A percentile compares a stretch with the other conserved stretches of the same genome.
phyloP scores from a whole-genome alignment of 1,140 invertebrate species.

The Nymphalis io region DNA sequence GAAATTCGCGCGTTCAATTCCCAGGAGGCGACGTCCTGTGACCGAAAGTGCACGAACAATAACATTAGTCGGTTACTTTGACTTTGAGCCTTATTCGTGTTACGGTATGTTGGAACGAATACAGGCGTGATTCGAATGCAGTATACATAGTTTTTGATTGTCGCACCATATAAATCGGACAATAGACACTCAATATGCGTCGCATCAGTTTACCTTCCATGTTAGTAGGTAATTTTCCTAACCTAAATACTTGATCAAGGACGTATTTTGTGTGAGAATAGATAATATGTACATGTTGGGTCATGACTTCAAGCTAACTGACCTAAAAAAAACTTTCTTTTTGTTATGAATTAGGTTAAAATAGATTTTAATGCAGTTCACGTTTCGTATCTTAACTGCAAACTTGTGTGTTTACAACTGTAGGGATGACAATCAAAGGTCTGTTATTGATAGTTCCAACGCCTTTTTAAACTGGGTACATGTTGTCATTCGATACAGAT shows the following conservation, averaged over 20 bases:
- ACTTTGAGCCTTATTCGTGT: slow-evolving; percentile 61
- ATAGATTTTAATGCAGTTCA: neutral
- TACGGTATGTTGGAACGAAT: slow-evolving; percentile 78
- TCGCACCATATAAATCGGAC: slow-evolving; percentile 61
- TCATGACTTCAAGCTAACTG: slow-evolving; percentile 1
- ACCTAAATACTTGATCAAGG: slow-evolving; percentile 73
- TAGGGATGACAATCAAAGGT: neutral
- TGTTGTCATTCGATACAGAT: too few species aligned
- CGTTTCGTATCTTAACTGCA: neutral
- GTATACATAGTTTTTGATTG: slow-evolving; percentile 57
- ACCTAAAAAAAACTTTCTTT: slow-evolving; percentile 3
- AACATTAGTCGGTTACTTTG: slow-evolving; percentile 53
- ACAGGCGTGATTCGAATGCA: slow-evolving; percentile 70
- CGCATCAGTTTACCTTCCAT: slow-evolving; percentile 50
- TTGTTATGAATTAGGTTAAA: slow-evolving; percentile 7
- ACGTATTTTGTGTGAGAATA: slow-evolving; percentile 51
- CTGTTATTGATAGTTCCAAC: too few species aligned
- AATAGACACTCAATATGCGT: slow-evolving; percentile 69
- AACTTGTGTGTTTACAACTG: neutral
- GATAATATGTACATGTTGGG: slow-evolving; percentile 21
- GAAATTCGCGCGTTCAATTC: slow-evolving; percentile 40
- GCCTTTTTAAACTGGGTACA: too few species aligned
- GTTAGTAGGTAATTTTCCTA: slow-evolving; percentile 70
- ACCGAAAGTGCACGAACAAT: slow-evolving; percentile 58
- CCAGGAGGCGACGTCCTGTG: slow-evolving; percentile 61